Base-by-base conservation (phyloP, 2,113 vertebrate species). In the Hymenochirus boettgeri region DNA sequence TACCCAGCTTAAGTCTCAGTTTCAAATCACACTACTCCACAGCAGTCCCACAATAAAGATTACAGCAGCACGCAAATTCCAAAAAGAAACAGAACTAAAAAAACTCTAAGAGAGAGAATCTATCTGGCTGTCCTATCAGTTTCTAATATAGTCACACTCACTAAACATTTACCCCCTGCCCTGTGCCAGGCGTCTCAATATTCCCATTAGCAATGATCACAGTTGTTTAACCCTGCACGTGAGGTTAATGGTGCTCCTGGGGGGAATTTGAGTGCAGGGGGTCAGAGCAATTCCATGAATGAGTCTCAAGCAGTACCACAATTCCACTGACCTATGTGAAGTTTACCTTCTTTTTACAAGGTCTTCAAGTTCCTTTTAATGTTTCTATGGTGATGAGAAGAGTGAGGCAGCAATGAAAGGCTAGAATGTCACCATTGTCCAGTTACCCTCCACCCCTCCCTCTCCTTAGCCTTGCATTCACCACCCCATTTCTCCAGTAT, bases 341-440 rank as follows among this genome's bases (percentile, higher is more conserved):
- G 62, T 42, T 65, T 27, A 57, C 63, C 54, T 42, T 21, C 21
- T 12, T 27, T 50, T 39, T 31, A 10, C 22, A 26, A 21, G 54
- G 55, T 26, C 29, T 39, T 24, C 25, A 37, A 35, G 31, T n/a
- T 53, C 56, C 56, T 59, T 58, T 59, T 35, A 42, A 51, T 7
- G 65, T 69, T 31, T 52, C 65, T 60, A 69, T 60, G 65, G 65
- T 45, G 64, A 69, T 60, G 57, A n/a, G 25, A 52, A n/a, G 57
- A 60, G 57, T 26, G 35, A 17, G 7, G 15, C 31, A 53, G 57
- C 46, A 60, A 69, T 69, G 57, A 24, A 13, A 3, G 13, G 47
- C 33, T 17, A 60, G 42, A 69, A 69, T 45, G 65, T 33, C 21
- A 26, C 58, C 59, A 61, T 70, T 70, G 66, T 62, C 8, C 23